Evolutionary conservation across 2,113 vertebrate species (phyloP).

Genomic region (Urocolius indicus): DNA sequence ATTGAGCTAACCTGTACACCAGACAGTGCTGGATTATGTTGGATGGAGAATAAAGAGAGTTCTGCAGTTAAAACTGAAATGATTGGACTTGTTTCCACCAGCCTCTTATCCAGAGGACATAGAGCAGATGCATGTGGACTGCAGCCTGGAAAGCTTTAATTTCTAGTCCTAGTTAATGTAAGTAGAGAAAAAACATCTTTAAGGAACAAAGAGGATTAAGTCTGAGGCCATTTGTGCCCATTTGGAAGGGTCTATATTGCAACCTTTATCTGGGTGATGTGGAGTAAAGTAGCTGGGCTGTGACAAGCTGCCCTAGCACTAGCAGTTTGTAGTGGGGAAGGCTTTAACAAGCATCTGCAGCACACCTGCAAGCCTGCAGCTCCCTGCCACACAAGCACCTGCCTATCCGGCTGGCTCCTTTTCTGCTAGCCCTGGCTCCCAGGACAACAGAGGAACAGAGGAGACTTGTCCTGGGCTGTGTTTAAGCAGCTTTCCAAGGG

Average conservation of each 20-base stretch:
- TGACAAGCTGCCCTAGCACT: not conserved
- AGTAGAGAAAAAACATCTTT: not conserved
- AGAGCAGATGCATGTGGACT: not conserved
- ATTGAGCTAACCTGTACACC: not conserved
- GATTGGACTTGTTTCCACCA: not conserved
- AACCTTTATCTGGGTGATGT: not conserved
- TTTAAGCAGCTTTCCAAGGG: not conserved
- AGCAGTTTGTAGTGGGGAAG: not conserved
- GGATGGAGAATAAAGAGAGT: not conserved
- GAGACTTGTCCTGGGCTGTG: not conserved
- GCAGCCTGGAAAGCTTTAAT: not conserved
- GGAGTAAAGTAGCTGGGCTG: not conserved
- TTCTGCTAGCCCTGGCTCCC: not conserved
- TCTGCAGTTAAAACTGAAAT: not conserved
- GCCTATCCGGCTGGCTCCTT: not conserved
- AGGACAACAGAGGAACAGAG: not conserved
- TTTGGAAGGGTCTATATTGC: not conserved
- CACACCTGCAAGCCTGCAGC: not conserved
- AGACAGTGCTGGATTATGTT: not conserved
- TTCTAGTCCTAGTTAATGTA: not conserved
- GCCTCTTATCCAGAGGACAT: not conserved
- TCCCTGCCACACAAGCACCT: not conserved
- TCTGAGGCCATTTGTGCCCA: not conserved
- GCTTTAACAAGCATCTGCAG: not conserved
- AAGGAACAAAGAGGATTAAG: not conserved